Evolutionary conservation across 64 coral and sea anemone genomes (phyloP).

Genomic region (Anthopleura sola): DNA sequence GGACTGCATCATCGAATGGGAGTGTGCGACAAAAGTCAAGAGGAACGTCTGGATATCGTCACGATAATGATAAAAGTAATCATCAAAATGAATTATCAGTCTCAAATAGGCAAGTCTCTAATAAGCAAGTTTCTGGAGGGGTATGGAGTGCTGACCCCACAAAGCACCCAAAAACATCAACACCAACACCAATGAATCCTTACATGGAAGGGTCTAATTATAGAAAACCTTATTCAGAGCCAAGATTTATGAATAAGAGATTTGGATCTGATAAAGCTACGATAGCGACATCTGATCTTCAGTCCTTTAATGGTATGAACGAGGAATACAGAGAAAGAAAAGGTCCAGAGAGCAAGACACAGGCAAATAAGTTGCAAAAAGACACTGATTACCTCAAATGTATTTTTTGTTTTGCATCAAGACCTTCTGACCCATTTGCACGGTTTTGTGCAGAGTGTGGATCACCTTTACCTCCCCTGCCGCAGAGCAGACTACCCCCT

Average conservation of each 20-base stretch:
- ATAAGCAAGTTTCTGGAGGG: not conserved
- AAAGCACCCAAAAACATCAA: constrained; percentile 29
- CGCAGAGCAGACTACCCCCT: constrained; percentile 67
- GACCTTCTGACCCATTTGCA: constrained; percentile 93
- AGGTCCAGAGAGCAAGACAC: constrained; percentile 53
- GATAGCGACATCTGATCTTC: constrained; percentile 38
- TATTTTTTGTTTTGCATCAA: constrained; percentile 89
- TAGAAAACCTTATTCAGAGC: constrained; percentile 59
- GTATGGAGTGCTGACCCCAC: no score
- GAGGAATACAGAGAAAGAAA: constrained; percentile 40
- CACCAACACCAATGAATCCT: constrained; percentile 22
- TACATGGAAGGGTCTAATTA: constrained; percentile 53
- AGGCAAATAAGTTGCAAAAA: constrained; percentile 60
- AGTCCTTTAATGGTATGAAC: constrained; percentile 32
- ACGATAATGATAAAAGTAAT: constrained; percentile 17
- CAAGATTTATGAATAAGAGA: constrained; percentile 69
- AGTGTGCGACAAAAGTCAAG: constrained; percentile 33
- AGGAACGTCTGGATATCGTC: constrained; percentile 39
- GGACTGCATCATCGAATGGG: constrained; percentile 44
- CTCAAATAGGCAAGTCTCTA: not conserved
- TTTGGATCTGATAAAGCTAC: constrained; percentile 80
- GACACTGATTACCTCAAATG: constrained; percentile 90
- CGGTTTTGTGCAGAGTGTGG: constrained; percentile 94
- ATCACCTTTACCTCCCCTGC: constrained; percentile 76
- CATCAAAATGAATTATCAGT: constrained; percentile 36